A percentile compares a stretch with the other conserved stretches of the same genome.
Evolutionary conservation across 37 sponge, comb jelly and placozoan species (phyloP).

Genomic region (Dysidea cf. avara): DNA sequence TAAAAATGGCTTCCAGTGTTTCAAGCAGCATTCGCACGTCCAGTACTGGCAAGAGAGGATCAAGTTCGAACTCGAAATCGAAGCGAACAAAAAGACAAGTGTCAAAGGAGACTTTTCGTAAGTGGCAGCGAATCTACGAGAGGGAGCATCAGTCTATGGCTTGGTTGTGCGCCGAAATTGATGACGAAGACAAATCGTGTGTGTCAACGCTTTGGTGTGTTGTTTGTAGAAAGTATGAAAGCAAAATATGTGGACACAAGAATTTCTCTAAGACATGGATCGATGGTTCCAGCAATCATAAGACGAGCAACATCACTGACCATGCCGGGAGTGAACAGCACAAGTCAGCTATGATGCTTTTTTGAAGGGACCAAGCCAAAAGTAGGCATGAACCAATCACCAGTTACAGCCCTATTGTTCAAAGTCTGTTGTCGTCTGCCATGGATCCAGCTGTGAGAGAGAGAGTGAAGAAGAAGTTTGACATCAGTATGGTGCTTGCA

Average conservation of each 20-base stretch:
- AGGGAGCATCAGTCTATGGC: slow-evolving; percentile 20
- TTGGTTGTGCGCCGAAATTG: slow-evolving; percentile 48
- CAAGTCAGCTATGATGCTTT: slow-evolving; percentile 30
- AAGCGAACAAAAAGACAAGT: slow-evolving; percentile 22
- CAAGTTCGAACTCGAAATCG: no score
- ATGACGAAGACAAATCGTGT: slow-evolving; percentile 4
- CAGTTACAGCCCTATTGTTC: slow-evolving; percentile 40
- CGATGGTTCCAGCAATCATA: slow-evolving; percentile 58
- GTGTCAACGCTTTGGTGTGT: slow-evolving; percentile 46
- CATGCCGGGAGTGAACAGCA: slow-evolving; percentile 56
- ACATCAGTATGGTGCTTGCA: slow-evolving; percentile 29
- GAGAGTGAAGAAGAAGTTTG: slow-evolving; percentile 30
- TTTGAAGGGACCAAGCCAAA: slow-evolving; percentile 26
- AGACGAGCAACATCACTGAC: slow-evolving; percentile 56
- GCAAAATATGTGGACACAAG: slow-evolving; percentile 28
- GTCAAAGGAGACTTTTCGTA: slow-evolving; percentile 29
- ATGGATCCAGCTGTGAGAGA: slow-evolving; percentile 22
- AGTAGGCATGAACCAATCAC: slow-evolving; percentile 6
- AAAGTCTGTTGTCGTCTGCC: background rate
- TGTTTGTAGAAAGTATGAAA: slow-evolving; percentile 36
- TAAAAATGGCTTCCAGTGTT: no score
- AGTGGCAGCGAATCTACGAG: slow-evolving; percentile 48
- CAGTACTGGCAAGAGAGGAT: no score
- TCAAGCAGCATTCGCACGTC: no score
- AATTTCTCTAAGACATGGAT: slow-evolving; percentile 62